Evolutionary conservation across 2,113 vertebrate genomes (phyloP), one percentile per base, ranked within the genome.

Genomic region (Oenanthe melanoleuca): DNA sequence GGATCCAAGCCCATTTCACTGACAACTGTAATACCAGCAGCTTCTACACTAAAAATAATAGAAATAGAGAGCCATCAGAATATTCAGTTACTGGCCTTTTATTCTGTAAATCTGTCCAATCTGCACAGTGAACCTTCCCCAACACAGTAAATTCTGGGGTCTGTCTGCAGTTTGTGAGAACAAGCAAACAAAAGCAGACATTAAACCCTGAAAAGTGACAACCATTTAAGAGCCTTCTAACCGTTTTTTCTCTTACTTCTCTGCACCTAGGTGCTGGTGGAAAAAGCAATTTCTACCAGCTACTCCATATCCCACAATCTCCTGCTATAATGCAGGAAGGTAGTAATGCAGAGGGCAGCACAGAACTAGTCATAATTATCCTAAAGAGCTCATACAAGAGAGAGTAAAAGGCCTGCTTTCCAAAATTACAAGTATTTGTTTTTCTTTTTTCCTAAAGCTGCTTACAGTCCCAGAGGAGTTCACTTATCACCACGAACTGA

Each of bases 1-100:
- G 99, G 99, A 97, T 99, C 99, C 98, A 99, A 96, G 88, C 99
- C 99, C 97, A 99, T 96, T 98, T 99, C 99, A 2, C 98, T 99
- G 89, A 99, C 89, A 55, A 99, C 97, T 33, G 98, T 99, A 96
- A 99, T 98, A 70, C 99, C 99, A 63, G 99, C 99, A 63, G 98
- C 98, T 97, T 98, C 98, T 65, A 97, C 98, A 49, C 99, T 97
- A 88, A 55, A 96, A 97, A 11, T 40, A 78, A 87, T 18, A 56
- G 69, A 97, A 93, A 95, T 12, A 55, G 23, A 88, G 40, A 69
- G 19, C 14, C 52, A 34, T 94, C 66, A 96, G 81, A 88, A 90
- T 49, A 91, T n/a, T 74, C 29, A 65, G 37, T 53, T 70, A 77
- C 24, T 38, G 37, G 34, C 19, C 37, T 85, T 93, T 87, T 67